Conservation (phyloP, 37 sponge, comb jelly and placozoan genomes). For the Lycopodina hypogea region DNA sequence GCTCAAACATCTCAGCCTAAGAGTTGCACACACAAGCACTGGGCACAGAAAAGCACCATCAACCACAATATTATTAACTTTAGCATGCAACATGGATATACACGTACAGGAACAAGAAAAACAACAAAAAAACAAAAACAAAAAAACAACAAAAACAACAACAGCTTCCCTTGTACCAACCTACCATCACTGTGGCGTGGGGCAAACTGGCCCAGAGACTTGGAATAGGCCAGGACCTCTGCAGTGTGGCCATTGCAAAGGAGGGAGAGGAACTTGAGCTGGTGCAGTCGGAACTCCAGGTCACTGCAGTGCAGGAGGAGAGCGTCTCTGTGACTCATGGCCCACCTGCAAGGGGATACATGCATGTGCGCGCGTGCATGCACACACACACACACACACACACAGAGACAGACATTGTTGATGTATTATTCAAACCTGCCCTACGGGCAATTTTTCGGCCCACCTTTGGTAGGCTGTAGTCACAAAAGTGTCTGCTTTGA, state of each 20-base stretch:
- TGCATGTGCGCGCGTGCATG: not conserved
- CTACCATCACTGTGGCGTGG: slow-evolving; percentile 53
- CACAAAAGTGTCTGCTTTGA: too few relatives aligned
- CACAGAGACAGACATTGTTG: too few relatives aligned
- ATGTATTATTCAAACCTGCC: too few relatives aligned
- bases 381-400: not conserved
- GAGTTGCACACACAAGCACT: too few relatives aligned
- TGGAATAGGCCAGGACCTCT: slow-evolving; percentile 71
- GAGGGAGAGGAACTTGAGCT: slow-evolving; percentile 70
- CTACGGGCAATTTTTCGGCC: too few relatives aligned
- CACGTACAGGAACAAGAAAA: too few relatives aligned
- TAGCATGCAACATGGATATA: too few relatives aligned
- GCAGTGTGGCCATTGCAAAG: slow-evolving; percentile 17
- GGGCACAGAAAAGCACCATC: not conserved
- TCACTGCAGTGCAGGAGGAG: slow-evolving; percentile 48
- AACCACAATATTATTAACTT: not conserved
- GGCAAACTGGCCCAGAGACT: slow-evolving; percentile 56
- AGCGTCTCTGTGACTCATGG: slow-evolving; percentile 24
- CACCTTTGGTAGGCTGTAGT: too few relatives aligned
- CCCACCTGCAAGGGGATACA: slow-evolving; percentile 50
- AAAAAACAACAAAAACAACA: too few relatives aligned
- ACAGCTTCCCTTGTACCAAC: too few relatives aligned
- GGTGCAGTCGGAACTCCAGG: slow-evolving; percentile 78
- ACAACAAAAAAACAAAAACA: too few relatives aligned
- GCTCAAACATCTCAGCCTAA: too few relatives aligned